Base-by-base conservation (phyloP, 1,140 invertebrate genomes). In the Temnothorax curvispinosus region DNA sequence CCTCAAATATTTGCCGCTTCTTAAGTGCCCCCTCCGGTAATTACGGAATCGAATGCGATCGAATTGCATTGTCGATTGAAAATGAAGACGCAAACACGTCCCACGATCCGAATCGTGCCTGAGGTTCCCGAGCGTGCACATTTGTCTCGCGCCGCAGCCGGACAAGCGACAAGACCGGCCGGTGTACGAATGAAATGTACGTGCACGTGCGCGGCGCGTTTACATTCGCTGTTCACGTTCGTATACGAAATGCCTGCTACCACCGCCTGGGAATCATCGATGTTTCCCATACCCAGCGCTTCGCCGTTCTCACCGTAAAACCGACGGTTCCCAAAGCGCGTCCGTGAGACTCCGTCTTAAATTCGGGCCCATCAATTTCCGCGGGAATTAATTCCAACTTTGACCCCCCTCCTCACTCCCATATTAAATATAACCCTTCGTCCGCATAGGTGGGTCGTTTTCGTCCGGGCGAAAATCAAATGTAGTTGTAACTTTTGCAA, bases 211-310 rank as follows among this genome's bases (percentile, higher is more conserved):
- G 58, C 67, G 77, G 62, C 65, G 82, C 88, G 86, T 88, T 89
- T 76, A 90, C 80, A 87, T 77, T 81, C 71, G 74, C 82, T 64
- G 58, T 84, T 90, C 87, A 82, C 80, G 58, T 86, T 54, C 67
- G 78, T 52, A 47, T 67, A 74, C 75, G 67, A 82, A 82, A 89
- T 60, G 76, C 69, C 21, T 50, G 38, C 58, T 80, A 44, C 44
- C 89, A 85, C 84, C 77, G 92, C 87, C 84, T 93, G 92, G 92
- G 92, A 93, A 93, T 89, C 90, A 90, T 87, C 85, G 65, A 89
- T 65, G 86, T 91, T 93, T 92, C 92, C 91, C 92, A 93, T 91
- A 92, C 92, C 91, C 92, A 92, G 81, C 78, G 41, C 9, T 75
- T 6, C 77, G 54, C 62, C 76, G 74, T 92, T 92, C 91, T 89